Percentiles rank a stretch among this genome's conserved stretches.
phyloP scores from a whole-genome alignment of 1,140 invertebrate genomes.

The Caenorhabditis remanei region DNA sequence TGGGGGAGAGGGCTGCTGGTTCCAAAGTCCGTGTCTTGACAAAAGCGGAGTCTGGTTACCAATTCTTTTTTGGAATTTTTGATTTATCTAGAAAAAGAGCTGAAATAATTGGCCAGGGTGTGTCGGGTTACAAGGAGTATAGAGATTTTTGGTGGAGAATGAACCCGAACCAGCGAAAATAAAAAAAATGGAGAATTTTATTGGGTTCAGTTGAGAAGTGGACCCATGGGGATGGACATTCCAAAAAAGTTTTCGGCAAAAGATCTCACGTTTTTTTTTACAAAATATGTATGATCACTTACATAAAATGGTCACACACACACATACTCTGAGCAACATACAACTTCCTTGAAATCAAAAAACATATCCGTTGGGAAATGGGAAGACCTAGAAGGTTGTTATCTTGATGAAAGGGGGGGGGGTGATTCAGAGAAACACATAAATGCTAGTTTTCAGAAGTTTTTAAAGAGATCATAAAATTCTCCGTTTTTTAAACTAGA shows the following conservation, averaged over 20 bases:
- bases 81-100: slow-evolving; percentile 2
- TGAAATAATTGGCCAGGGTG: slow-evolving; percentile 35
- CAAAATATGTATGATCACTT: neutral
- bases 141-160: neutral
- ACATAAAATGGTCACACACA: slow-evolving; percentile 30
- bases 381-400: neutral
- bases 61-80: slow-evolving; percentile 29
- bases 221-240: slow-evolving; percentile 24
- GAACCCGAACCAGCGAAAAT: neutral
- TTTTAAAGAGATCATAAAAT: no score
- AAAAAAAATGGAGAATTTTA: neutral
- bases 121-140: slow-evolving; percentile 21
- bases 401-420: no score
- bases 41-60: slow-evolving; percentile 8
- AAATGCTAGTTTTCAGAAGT: no score
- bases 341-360: slow-evolving; percentile 23
- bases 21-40: slow-evolving; percentile 17
- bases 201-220: slow-evolving; percentile 29
- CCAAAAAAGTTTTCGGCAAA: neutral
- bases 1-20: no score
- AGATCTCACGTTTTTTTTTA: no score
- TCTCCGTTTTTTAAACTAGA: no score
- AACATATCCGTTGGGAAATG: neutral
- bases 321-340: neutral
- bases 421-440: no score